A percentile compares a stretch with the other conserved stretches of the same genome.
phyloP scores from a whole-genome alignment of 2,797 vertebrate species.

The Girardinus metallicus region DNA sequence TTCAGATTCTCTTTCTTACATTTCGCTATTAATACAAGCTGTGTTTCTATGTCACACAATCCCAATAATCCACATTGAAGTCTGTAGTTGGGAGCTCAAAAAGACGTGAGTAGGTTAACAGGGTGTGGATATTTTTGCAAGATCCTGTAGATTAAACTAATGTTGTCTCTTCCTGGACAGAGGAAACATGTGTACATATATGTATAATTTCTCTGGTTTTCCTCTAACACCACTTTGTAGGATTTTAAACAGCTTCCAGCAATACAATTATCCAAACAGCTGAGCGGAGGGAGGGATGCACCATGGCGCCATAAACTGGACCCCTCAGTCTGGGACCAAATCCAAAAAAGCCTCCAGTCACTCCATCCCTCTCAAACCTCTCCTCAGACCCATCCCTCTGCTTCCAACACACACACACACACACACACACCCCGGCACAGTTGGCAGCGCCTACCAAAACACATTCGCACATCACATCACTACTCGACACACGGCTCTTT shows the following conservation, averaged over 20 bases:
- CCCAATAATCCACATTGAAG: neutral
- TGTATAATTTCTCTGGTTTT: neutral
- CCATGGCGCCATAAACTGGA: conserved; percentile 67
- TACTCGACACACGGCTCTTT: conserved; percentile 82
- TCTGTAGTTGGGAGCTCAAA: neutral
- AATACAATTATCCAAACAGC: conserved; percentile 46
- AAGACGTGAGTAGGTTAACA: neutral
- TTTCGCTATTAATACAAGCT: too few species aligned
- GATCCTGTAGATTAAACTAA: neutral
- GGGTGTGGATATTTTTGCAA: neutral
- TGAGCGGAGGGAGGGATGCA: conserved; percentile 56
- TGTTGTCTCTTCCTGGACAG: neutral
- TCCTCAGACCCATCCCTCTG: conserved; percentile 59
- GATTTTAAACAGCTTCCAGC: conserved; percentile 43
- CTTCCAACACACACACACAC: conserved; percentile 22
- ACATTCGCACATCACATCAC: conserved; percentile 78
- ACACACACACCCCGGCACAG: conserved; percentile 39
- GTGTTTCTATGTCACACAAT: neutral
- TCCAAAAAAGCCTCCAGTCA: conserved; percentile 70
- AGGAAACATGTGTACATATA: neutral
- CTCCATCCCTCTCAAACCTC: conserved; percentile 57
- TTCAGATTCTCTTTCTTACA: too few species aligned
- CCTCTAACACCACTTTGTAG: neutral
- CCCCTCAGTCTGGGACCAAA: conserved; percentile 64
- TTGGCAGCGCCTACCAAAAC: conserved; percentile 72